Conservation (phyloP, 53 echinoderm and acorn worm genomes). For the Arbacia lixula region DNA sequence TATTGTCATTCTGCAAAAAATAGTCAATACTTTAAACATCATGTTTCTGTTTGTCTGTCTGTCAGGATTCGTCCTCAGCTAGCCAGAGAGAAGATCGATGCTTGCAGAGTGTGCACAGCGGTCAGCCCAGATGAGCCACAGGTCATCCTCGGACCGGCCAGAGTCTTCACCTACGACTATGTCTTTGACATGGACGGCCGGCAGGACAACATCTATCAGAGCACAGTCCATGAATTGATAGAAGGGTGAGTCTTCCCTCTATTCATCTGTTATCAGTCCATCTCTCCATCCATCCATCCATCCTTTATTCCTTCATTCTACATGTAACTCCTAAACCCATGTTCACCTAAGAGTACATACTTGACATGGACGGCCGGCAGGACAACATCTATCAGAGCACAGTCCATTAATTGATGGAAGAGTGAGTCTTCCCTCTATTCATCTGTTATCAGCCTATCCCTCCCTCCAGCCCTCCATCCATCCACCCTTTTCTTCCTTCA, state of each 20-base stretch:
- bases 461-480: too few relatives aligned
- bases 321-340: slow-evolving; percentile 84
- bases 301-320: too few relatives aligned
- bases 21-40: not conserved
- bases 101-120: slow-evolving; percentile 87
- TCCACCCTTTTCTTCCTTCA: too few relatives aligned
- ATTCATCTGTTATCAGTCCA: too few relatives aligned
- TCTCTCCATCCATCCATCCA: too few relatives aligned
- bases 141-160: slow-evolving; percentile 84
- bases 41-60: not conserved
- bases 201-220: slow-evolving; percentile 77
- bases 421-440: too few relatives aligned
- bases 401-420: slow-evolving; percentile 83
- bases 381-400: slow-evolving; percentile 72
- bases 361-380: slow-evolving; percentile 88
- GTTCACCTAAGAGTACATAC: slow-evolving; percentile 95
- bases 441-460: too few relatives aligned
- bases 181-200: slow-evolving; percentile 90
- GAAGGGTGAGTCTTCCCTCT: slow-evolving; percentile 89
- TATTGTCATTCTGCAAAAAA: not conserved
- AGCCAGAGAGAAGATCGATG: slow-evolving; percentile 89
- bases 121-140: slow-evolving; percentile 80
- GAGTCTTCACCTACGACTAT: slow-evolving; percentile 93
- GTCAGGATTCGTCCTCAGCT: slow-evolving; percentile 89
- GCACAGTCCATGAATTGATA: slow-evolving; percentile 74